Evolutionary conservation across 2,113 vertebrate species (phyloP).

Genomic region (Chaetodon auriga): DNA sequence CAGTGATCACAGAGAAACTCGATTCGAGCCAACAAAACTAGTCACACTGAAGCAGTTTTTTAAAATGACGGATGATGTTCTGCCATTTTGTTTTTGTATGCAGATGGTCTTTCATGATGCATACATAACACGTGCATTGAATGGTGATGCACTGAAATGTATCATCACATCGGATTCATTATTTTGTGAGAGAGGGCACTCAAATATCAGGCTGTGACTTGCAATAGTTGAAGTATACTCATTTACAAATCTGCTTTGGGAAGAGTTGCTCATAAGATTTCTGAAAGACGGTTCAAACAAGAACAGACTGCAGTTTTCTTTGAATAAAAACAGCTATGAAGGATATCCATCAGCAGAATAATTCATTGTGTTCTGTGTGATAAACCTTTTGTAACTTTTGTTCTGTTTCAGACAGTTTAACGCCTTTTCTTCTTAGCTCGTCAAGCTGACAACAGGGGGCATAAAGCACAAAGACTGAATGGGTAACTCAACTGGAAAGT

Average conservation of each 20-base stretch:
- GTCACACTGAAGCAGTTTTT: constrained; percentile 12
- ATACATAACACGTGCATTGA: background rate
- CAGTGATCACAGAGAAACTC: constrained; percentile 32
- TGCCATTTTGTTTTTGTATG: constrained; percentile 1
- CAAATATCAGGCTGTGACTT: constrained; percentile 8
- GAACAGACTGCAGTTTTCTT: background rate
- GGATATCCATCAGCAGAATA: constrained; percentile 1
- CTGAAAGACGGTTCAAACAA: background rate
- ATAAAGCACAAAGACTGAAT: constrained; percentile 25
- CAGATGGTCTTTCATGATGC: constrained; percentile 24
- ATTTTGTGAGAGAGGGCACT: too few relatives aligned
- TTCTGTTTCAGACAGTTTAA: constrained; percentile 27
- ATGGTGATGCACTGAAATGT: background rate
- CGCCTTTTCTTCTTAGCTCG: constrained; percentile 18
- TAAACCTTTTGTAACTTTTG: constrained; percentile 25
- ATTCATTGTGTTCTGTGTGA: constrained; percentile 12
- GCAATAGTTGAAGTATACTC: background rate
- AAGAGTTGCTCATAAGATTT: constrained; percentile 15
- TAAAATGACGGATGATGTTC: background rate
- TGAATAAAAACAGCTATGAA: constrained; percentile 20
- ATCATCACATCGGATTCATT: too few relatives aligned
- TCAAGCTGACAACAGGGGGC: constrained; percentile 31
- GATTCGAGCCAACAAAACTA: background rate
- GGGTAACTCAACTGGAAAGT: constrained; percentile 26
- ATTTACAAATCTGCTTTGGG: background rate